Base-by-base conservation (phyloP, 1,140 invertebrate species). In the Pseudomyrmex dendroicus region DNA sequence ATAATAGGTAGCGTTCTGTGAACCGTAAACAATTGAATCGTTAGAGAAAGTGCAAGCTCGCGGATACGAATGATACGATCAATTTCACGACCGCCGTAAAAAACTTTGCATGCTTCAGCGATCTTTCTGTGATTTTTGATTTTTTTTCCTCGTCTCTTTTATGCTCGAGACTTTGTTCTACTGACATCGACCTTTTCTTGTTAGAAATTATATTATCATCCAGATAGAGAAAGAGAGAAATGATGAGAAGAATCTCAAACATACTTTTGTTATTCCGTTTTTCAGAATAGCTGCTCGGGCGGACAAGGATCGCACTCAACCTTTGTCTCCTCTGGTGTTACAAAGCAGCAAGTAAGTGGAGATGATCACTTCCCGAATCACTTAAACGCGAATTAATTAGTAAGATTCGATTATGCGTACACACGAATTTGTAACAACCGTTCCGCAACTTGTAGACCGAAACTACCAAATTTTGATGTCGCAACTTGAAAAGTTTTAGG, bases 21-120 rank as follows among this genome's bases (percentile, higher is more conserved):
- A 86, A 84, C 66, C 80, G 74, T 86, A 68, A 46, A 84, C 62
- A 84, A 48, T 7, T 7, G 82, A 87, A 86, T 84, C 59, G 17
- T 62, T 50, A 52, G 73, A 67, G 83, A 78, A 88, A 86, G 83
- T 87, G 66, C 25, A 68, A 84, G 73, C 64, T 72, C 17, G 50
- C 22, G 13, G 56, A 73, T 17, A 46, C n/a, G 54, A 54, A 25
- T 25, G 25, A 25, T 25, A 25, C 25, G 25, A 25, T 76, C 62
- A 63, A 85, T 85, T 63, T 77, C 56, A 73, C 72, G 50, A 13
- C 13, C 44, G n/a, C 13, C 44, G 44, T 59, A 54, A 62, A 72
- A 72, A 77, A 72, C 61, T 13, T 78, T 52, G 46, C 20, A 50
- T 56, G 56, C 68, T 67, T 73, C 35, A 35, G 54, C 22, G 56